Evolutionary conservation across 2,797 vertebrate genomes (phyloP).

Genomic region (Clamator glandarius): DNA sequence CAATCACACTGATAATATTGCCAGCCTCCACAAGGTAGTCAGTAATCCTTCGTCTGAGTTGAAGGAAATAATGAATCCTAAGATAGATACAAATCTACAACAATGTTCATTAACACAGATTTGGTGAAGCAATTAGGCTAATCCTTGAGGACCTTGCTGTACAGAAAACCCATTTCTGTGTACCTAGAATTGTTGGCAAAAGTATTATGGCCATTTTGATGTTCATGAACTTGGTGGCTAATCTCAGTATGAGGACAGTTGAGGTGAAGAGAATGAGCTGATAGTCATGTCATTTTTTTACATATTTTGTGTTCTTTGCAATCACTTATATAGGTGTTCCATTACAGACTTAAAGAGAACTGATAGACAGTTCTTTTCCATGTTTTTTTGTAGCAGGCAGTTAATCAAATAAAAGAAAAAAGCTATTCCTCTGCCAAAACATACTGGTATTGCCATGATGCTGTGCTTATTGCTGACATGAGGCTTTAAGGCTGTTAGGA

Average conservation of each 20-base stretch:
- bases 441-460: not conserved
- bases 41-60: not conserved
- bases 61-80: not conserved
- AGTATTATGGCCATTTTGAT: not conserved
- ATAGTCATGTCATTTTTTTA: not conserved
- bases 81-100: not conserved
- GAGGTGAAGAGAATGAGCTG: not conserved
- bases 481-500: not conserved
- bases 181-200: not conserved
- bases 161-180: not conserved
- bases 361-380: not conserved
- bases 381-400: not conserved
- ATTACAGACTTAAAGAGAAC: not conserved
- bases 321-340: not conserved
- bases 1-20: not conserved
- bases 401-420: not conserved
- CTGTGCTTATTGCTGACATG: not conserved
- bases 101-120: not conserved
- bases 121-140: not conserved
- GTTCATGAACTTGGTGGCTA: not conserved
- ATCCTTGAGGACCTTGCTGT: not conserved
- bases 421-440: not conserved
- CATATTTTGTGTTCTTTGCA: fast-evolving
- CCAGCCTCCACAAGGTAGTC: not conserved
- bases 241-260: not conserved